Conservation (phyloP, 2,888 invertebrate genomes). For the Cataglyphis rosenhaueri region DNA sequence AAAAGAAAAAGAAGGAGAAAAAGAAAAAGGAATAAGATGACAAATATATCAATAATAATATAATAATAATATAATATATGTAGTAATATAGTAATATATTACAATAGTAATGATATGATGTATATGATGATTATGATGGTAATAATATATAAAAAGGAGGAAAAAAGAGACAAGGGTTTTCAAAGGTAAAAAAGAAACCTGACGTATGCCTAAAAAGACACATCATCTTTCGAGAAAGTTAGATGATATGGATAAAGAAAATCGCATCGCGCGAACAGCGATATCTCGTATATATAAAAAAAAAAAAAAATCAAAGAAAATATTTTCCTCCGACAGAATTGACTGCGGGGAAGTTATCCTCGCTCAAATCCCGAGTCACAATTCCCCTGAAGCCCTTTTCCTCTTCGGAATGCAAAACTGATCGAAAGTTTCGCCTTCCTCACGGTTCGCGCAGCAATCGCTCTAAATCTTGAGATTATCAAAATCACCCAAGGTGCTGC, state of each 20-base stretch:
- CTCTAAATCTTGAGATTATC: constrained; percentile 81
- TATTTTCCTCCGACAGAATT: constrained; percentile 6
- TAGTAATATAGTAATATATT: constrained; percentile 64
- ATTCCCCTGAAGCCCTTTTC: neutral
- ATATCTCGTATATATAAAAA: constrained; percentile 47
- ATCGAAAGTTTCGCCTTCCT: constrained; percentile 2
- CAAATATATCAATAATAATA: constrained; percentile 60
- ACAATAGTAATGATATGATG: constrained; percentile 57
- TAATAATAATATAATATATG: constrained; percentile 50
- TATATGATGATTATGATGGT: constrained; percentile 57
- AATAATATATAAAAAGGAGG: constrained; percentile 51
- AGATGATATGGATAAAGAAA: constrained; percentile 55
- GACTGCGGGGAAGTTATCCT: constrained; percentile 6
- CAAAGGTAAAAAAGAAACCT: constrained; percentile 56
- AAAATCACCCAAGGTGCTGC: constrained; percentile 86
- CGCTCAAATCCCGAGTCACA: constrained; percentile 3
- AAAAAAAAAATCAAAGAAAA: constrained; percentile 19
- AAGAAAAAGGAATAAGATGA: constrained; percentile 53
- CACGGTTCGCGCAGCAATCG: constrained; percentile 14
- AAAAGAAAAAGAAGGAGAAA: constrained; percentile 44
- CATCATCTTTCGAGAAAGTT: constrained; percentile 65
- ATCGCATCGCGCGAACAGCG: constrained; percentile 52
- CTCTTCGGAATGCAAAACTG: constrained; percentile 21
- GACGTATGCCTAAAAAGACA: constrained; percentile 58
- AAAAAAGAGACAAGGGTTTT: constrained; percentile 56